Base-by-base conservation (phyloP, 1,140 invertebrate species). In the Drosophila lowei region DNA sequence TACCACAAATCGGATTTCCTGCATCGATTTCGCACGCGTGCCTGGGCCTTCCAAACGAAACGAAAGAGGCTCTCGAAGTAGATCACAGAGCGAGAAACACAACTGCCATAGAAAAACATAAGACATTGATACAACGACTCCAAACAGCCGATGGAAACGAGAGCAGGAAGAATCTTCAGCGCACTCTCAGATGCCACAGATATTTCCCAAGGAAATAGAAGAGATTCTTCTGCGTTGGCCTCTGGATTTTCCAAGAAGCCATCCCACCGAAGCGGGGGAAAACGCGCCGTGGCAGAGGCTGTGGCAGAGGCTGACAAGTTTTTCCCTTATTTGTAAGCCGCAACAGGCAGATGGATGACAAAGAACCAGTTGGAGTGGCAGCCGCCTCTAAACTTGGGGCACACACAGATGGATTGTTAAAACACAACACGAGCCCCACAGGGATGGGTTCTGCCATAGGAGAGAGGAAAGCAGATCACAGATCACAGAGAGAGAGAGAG, bases 161-260 rank as follows among this genome's bases (percentile, higher is more conserved):
- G 77, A 76, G 72, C 72, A 76, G 78, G 64, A 79, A 75, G 77
- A 77, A 77, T 59, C 58, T 49, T 6, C 13, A 30, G 43, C 46
- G 61, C 61, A 48, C 56, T 21, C 52, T 34, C 64, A 65, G 77
- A 85, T 83, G 84, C 81, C 81, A 83, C 61, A 88, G 64, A 86
- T 86, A 72, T 83, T 86, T 86, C 84, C 84, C 81, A 86, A 83
- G 81, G 83, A 86, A 86, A 89, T 86, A 73, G 74, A 76, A 72
- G 46, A 86, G 83, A 86, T 86, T 88, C 84, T 83, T 78, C 42
- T 23, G 23, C 30, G 67, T 49, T 28, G 50, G 57, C 28, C 25
- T 49, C 23, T 48, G 38, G 28, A 28, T 68, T 85, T 86, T 86
- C 81, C 70, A 59, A 73, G 83, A 84, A 84, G 71, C 41, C 49